A percentile compares a stretch with the other conserved stretches of the same genome.
phyloP scores from a whole-genome alignment of 2,888 invertebrate genomes.

The Chelonus formosanus region DNA sequence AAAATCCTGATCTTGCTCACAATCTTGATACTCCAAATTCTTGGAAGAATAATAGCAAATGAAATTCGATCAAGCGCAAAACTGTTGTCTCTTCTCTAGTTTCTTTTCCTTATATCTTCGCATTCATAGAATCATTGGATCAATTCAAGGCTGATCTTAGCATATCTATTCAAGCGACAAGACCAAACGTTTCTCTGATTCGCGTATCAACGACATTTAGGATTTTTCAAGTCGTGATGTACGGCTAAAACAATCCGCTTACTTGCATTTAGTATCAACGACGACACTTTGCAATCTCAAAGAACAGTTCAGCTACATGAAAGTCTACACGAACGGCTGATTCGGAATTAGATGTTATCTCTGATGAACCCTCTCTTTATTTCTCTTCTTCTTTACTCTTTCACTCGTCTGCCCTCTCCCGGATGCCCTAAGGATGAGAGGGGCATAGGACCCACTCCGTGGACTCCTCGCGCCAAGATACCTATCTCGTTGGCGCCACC shows the following conservation, averaged over 20 bases:
- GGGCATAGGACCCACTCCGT: conserved; percentile 17
- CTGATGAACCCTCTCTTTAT: conserved; percentile 56
- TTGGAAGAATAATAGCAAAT: conserved; percentile 13
- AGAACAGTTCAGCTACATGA: conserved; percentile 48
- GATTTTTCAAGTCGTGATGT: conserved; percentile 15
- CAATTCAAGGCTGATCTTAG: conserved; percentile 34
- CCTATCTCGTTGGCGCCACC: conserved; percentile 64
- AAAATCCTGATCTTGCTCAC: background rate
- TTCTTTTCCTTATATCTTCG: background rate
- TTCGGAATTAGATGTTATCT: conserved; percentile 64
- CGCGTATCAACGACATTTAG: conserved; percentile 16
- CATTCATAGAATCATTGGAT: background rate
- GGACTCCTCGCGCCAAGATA: conserved; percentile 59
- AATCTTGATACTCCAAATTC: conserved; percentile 11
- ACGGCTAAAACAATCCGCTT: conserved; percentile 9
- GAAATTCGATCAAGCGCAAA: background rate
- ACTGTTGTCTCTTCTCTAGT: background rate
- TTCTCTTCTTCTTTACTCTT: conserved; percentile 27
- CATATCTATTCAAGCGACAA: conserved; percentile 30
- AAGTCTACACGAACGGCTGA: conserved; percentile 56
- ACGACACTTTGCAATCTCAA: conserved; percentile 46
- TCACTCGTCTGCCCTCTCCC: conserved; percentile 14
- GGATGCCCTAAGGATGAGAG: conserved; percentile 4
- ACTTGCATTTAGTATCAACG: conserved; percentile 23
- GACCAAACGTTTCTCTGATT: conserved; percentile 27